Evolutionary conservation across 2,797 vertebrate species (phyloP), one percentile per base, ranked within the genome.

Genomic region (Pygocentrus nattereri): DNA sequence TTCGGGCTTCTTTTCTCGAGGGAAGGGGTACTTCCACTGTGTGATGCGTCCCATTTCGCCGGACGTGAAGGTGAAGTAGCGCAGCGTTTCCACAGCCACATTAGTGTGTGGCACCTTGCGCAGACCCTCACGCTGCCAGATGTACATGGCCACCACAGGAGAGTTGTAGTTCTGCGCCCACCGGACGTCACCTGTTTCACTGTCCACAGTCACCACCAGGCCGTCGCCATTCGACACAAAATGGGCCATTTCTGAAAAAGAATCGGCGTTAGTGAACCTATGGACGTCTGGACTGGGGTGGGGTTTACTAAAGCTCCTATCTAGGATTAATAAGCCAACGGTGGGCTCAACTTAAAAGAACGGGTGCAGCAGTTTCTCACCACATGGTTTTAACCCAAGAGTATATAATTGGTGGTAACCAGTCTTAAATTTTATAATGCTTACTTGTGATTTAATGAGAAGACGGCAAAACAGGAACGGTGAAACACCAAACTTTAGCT

Each of bases 161-260:
- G 98, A 99, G 31, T 95, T 96, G 0, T 99, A 99, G 85, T 99
- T 98, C 93, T 98, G 97, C 65, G 98, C 96, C 98, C 98, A 99
- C 78, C 96, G 93, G 27, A 99, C 92, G 0, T 98, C 96, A 8
- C 97, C 98, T 0, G 97, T 96, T n/a, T 99, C 98, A 0, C 95
- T 97, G 95, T 99, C 97, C 87, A 99, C 97, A 0, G 98, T 99
- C 91, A 99, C 98, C 91, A 99, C 97, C 52, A 99, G 94, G 23
- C 98, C 98, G 0, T 99, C 98, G 0, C 98, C 97, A 0, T 99
- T 99, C 68, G 98, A 99, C 86, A 98, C 97, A 44, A 98, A 99
- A 89, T 99, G 98, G 74, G 97, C 96, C 97, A 97, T 97, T 80
- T 97, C 98, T 99, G 82, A 6, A 38, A 21, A 21, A 8, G 5